phyloP scores from a whole-genome alignment of 2,888 invertebrate species.

The Prostheceraeus crozeri region DNA sequence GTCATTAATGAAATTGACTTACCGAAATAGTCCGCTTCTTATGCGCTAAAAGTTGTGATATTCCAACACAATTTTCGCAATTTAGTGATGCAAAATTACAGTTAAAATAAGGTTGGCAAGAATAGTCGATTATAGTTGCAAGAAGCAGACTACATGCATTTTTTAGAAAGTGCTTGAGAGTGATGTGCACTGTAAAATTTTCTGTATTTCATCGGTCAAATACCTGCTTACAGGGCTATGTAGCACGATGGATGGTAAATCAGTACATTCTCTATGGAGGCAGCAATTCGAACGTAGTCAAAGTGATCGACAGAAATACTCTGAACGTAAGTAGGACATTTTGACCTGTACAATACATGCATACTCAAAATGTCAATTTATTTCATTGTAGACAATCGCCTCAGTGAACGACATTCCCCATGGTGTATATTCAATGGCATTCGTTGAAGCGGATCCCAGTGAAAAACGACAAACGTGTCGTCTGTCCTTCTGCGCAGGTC shows the following conservation, averaged over 20 bases:
- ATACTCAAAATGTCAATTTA: neutral
- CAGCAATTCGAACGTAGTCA: slow-evolving; percentile 52
- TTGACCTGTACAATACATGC: neutral
- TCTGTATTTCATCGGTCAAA: neutral
- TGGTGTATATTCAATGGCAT: slow-evolving; percentile 51
- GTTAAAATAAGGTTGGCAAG: no score
- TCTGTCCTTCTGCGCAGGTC: slow-evolving; percentile 49
- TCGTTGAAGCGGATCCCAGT: slow-evolving; percentile 46
- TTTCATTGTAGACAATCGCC: slow-evolving; percentile 49
- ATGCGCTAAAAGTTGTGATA: no score
- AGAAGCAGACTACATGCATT: no score
- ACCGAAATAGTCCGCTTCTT: no score
- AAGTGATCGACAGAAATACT: slow-evolving; percentile 54
- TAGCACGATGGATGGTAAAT: slow-evolving; percentile 55
- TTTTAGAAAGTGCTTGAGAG: no score
- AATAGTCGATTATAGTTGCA: no score
- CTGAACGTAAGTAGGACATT: slow-evolving; percentile 49
- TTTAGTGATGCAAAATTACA: no score
- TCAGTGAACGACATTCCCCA: slow-evolving; percentile 52
- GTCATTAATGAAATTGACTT: no score
- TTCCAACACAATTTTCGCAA: no score
- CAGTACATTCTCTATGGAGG: slow-evolving; percentile 56
- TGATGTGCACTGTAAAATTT: no score
- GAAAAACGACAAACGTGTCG: slow-evolving; percentile 42
- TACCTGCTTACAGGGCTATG: slow-evolving; percentile 49